Conservation (phyloP, 1,140 invertebrate genomes). For the Trachelipus rathkii region DNA sequence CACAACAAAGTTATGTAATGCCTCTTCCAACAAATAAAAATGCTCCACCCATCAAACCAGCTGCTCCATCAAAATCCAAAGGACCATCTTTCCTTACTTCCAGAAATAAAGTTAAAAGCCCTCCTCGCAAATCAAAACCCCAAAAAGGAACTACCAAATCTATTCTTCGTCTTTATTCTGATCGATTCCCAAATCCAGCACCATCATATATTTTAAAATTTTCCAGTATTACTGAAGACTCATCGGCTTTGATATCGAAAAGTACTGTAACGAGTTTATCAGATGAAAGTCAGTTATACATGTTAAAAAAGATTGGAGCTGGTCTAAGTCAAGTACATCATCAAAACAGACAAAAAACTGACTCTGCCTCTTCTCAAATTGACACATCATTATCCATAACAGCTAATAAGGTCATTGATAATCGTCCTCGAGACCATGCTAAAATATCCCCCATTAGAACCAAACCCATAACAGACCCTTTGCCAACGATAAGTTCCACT, state of each 20-base stretch:
- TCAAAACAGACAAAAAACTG: not conserved
- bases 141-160: not conserved
- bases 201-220: not conserved
- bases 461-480: not conserved
- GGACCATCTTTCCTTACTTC: not conserved
- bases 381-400: not conserved
- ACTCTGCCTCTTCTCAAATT: not conserved
- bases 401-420: not conserved
- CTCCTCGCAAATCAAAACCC: not conserved
- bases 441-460: not conserved
- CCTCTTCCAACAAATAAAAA: not conserved
- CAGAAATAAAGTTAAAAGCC: not conserved
- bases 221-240: not conserved
- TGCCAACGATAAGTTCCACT: not conserved
- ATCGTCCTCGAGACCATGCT: not conserved
- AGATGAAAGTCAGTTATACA: not conserved
- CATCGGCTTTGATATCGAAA: not conserved
- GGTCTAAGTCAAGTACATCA: not conserved
- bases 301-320: not conserved
- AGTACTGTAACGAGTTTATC: not conserved
- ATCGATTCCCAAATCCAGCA: not conserved
- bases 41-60: not conserved
- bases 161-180: not conserved
- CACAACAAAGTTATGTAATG: not conserved
- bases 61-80: not conserved